Evolutionary conservation across 2,888 invertebrate species (phyloP), one percentile per base, ranked within the genome.

Genomic region (Ennomos fuscantarius): DNA sequence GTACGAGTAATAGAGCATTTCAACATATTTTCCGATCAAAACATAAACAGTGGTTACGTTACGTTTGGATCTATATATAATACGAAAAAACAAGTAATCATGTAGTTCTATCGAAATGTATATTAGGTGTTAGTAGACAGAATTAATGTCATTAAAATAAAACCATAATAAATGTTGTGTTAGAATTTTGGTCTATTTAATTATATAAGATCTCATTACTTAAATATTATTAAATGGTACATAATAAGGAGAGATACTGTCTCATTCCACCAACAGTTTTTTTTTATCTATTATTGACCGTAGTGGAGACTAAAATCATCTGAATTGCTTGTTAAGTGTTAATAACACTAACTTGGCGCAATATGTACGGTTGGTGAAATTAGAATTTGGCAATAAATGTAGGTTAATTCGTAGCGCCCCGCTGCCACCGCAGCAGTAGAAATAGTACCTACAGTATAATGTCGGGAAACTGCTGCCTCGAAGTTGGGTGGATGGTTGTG

Each of bases 191-290:
- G 15, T 53, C 24, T 45, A 60, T 58, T 46, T 61, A 62, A 55
- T 15, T 15, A 15, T 24, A 24, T 60, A 60, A 69, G 66, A 69
- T 69, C 67, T 69, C 69, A 69, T 67, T 67, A 65, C 55, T 65
- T 63, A 55, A 60, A 60, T 53, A 60, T 55, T 45, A 57, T 50
- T 50, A 37, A 34, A 50, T 42, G 35, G 8, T 41, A 41, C 15
- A 33, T 9, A 40, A n/a, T 8, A 48, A 15, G 10, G 34, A 9
- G 13, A 8, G 8, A 33, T 36, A 9, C 41, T 5, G 11, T 10
- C 36, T 36, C 12, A 46, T 15, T 9, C 12, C 37, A 31, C 46
- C 46, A 8, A 12, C 13, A 13, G 10, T 34, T 34, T 1, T 15
- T 1, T 15, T 6, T 24, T 24, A 24, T 6, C 24, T 24, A 24